These are phyloP conservation scores for Mustela nigripes DNA, from an alignment of 2,113 vertebrate species.

Conservation along the genomic window DNA sequence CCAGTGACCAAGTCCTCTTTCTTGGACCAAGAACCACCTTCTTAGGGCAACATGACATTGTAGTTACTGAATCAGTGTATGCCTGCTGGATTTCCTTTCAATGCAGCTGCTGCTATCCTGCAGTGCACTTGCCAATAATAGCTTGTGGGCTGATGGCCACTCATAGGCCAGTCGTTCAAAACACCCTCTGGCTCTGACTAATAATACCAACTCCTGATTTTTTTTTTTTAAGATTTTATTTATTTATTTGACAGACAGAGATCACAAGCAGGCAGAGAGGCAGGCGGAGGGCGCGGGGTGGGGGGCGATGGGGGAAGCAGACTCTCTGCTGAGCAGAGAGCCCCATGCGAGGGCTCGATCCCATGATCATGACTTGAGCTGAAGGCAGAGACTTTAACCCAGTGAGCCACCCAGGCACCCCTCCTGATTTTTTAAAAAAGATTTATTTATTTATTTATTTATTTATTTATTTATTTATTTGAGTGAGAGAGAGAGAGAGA, in stretches of 20 bases:
- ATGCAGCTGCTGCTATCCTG: background rate
- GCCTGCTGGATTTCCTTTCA: background rate
- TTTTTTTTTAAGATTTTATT: background rate
- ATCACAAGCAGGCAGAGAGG: background rate
- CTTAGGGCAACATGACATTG: conserved; percentile 19
- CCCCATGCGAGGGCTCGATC: too few relatives aligned
- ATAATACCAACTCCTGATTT: background rate
- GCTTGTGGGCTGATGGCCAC: background rate
- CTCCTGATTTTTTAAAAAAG: too few relatives aligned
- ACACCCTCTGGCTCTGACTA: background rate
- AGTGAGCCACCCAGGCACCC: too few relatives aligned
- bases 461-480: too few relatives aligned
- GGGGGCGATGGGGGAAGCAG: too few relatives aligned
- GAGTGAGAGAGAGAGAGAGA: background rate
- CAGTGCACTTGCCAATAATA: rapidly evolving
- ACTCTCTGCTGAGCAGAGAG: too few relatives aligned
- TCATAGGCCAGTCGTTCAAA: background rate
- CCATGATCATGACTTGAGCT: too few relatives aligned
- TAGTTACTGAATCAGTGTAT: background rate
- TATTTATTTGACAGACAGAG: background rate
- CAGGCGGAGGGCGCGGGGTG: too few relatives aligned
- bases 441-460: too few relatives aligned
- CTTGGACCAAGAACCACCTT: background rate
- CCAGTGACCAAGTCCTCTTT: background rate
- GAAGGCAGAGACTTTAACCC: too few relatives aligned